These are phyloP conservation scores for Sardinella longiceps DNA, from an alignment of 2,797 vertebrate species.

Conservation along the genomic window DNA sequence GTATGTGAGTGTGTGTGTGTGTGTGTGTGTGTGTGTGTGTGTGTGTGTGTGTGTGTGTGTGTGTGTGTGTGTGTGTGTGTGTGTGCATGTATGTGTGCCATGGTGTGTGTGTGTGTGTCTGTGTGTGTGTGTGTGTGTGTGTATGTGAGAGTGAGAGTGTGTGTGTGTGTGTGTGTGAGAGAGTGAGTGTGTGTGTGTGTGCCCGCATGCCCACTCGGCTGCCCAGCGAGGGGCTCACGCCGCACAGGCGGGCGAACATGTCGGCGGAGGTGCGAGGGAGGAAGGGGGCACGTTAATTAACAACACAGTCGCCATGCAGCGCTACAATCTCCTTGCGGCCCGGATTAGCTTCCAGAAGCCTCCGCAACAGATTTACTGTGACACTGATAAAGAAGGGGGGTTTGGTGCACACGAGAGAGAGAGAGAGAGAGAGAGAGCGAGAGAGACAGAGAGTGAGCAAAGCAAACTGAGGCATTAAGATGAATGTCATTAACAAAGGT, in stretches of 20 bases:
- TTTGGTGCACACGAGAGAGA: conserved; percentile 6
- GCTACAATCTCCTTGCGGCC: conserved; percentile 50
- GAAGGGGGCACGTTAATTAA: conserved; percentile 61
- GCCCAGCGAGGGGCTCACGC: not conserved
- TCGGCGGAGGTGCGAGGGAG: conserved; percentile 37
- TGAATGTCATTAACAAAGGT: not conserved
- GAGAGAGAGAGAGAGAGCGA: conserved; percentile 15
- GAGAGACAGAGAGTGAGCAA: not conserved
- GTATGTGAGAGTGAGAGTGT: no score
- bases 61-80: no score
- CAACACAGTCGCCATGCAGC: conserved; percentile 24
- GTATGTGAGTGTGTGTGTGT: no score
- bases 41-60: no score
- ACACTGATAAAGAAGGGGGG: conserved; percentile 61
- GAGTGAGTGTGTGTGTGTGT: no score
- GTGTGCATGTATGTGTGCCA: no score
- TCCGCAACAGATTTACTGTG: conserved; percentile 24
- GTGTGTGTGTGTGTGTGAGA: no score
- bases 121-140: no score
- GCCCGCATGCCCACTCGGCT: not conserved
- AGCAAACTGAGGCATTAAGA: not conserved
- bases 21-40: no score
- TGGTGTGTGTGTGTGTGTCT: no score
- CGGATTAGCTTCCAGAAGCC: conserved; percentile 62
- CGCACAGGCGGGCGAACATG: not conserved